A percentile compares a stretch with the other conserved stretches of the same genome.
These are phyloP conservation scores for Luscinia megarhynchos DNA, from an alignment of 2,797 vertebrate genomes.

Conservation along the genomic window DNA sequence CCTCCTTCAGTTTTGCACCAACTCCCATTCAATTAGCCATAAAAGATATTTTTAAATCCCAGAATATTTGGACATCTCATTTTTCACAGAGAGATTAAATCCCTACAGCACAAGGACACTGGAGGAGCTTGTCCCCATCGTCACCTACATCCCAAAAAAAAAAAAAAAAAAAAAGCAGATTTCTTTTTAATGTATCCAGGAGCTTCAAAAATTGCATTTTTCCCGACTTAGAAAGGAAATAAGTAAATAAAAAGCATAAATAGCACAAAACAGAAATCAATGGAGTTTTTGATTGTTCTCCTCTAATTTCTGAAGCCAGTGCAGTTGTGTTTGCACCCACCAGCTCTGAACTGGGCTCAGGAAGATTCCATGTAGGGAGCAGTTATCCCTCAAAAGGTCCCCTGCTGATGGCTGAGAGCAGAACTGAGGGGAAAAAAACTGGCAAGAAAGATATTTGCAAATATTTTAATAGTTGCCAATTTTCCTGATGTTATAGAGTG, in stretches of 20 bases:
- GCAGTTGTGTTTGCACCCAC: not conserved
- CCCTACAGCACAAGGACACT: rapidly evolving
- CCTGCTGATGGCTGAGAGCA: not conserved
- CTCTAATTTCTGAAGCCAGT: not conserved
- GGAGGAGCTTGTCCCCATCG: not conserved
- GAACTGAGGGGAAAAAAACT: not conserved
- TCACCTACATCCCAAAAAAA: no score
- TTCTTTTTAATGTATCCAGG: not conserved
- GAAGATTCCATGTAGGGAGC: not conserved
- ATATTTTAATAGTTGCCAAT: slow-evolving; percentile 38
- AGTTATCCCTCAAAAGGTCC: not conserved
- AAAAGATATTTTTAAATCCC: not conserved
- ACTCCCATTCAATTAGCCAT: no score
- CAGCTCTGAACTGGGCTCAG: not conserved
- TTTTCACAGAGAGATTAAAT: not conserved
- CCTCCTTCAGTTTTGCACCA: not conserved
- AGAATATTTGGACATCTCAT: not conserved
- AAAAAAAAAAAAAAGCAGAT: not conserved
- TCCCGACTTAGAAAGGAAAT: not conserved
- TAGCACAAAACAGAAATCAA: not conserved
- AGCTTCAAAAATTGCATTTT: not conserved
- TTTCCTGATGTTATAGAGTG: not conserved
- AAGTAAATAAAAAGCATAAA: not conserved
- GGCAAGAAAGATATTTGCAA: not conserved
- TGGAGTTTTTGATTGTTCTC: no score